Percentiles rank a stretch among this genome's conserved stretches.
Evolutionary conservation across 2,888 invertebrate species (phyloP).

Genomic region (Drosophila prostipennis): DNA sequence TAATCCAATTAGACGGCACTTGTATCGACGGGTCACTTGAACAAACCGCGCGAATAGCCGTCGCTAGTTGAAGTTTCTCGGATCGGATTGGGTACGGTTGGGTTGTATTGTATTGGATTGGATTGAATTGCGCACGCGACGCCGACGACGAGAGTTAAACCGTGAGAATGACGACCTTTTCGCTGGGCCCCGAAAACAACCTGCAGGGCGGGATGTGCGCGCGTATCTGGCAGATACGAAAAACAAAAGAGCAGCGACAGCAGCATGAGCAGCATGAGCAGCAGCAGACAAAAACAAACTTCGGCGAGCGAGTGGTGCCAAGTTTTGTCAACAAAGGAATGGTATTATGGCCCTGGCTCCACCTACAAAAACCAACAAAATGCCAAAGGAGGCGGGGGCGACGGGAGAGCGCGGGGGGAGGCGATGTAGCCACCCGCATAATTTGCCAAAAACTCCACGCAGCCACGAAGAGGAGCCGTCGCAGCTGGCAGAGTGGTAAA

Average conservation of each 20-base stretch:
- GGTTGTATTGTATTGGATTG: slow-evolving; percentile 6
- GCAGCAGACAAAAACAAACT: slow-evolving; percentile 51
- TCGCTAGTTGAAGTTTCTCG: slow-evolving; percentile 50
- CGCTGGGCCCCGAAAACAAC: slow-evolving; percentile 60
- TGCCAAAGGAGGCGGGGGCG: slow-evolving; percentile 28
- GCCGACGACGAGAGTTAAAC: slow-evolving; percentile 28
- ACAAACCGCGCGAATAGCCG: slow-evolving; percentile 47
- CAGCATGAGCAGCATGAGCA: slow-evolving; percentile 13
- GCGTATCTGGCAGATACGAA: slow-evolving; percentile 73
- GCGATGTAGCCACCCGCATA: slow-evolving; percentile 71
- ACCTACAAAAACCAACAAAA: slow-evolving; percentile 77
- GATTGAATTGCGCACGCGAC: slow-evolving; percentile 39
- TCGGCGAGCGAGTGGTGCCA: slow-evolving; percentile 43
- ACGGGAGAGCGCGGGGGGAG: slow-evolving; percentile 31
- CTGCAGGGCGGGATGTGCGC: slow-evolving; percentile 76
- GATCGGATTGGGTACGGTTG: slow-evolving; percentile 6
- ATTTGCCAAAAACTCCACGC: slow-evolving; percentile 76
- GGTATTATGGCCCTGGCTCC: slow-evolving; percentile 69
- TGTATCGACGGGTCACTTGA: slow-evolving; percentile 18
- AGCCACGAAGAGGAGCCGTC: slow-evolving; percentile 14
- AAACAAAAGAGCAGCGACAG: slow-evolving; percentile 41
- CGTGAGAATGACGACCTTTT: slow-evolving; percentile 65
- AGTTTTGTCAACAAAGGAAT: slow-evolving; percentile 78
- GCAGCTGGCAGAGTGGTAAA: slow-evolving; percentile 33
- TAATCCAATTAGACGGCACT: slow-evolving; percentile 35